Base-by-base conservation (phyloP, 2,888 invertebrate genomes). In the Caenorhabditis sp. region DNA sequence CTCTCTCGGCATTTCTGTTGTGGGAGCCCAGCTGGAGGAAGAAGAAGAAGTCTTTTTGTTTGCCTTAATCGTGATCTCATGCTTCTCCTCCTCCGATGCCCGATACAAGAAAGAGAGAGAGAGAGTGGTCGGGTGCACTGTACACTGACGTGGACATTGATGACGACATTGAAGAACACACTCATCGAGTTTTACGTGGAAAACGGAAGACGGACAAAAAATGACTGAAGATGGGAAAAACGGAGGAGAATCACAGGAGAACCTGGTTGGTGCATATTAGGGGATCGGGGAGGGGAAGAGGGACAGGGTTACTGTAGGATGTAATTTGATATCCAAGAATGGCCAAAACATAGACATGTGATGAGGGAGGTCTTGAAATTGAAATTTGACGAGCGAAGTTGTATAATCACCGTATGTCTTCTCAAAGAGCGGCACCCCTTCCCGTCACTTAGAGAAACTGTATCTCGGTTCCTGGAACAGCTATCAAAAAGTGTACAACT, bases 31-130 rank as follows among this genome's bases (percentile, higher is more conserved):
- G 64, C 58, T 72, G 41, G 56, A 68, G 59, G 26, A 47, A 35
- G 64, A 41, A 47, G 41, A 38, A 68, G 44, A 56, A 70, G 56
- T 38, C 56, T 35, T 47, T 10, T 38, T 80, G 80, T 80, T 80
- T 80, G 80, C 68, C 80, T 80, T 80, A 80, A 74, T 80, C 80
- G 80, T 80, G 73, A 80, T 59, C 80, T 80, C 80, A 80, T 80
- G 80, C 80, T 66, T 54, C 54, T 24, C 49, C 22, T 49, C 14
- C 22, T n/a, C 70, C 64, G 47, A 44, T 44, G 49, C 66, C 54
- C 44, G 47, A 31, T 49, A 35, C 64, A 66, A 16, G 26, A 54
- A 24, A n/a, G 26, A 63, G 63, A 54, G 12, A n/a, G 26, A 63
- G 63, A 47, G 58, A 69, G 41, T 63, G 73, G 63, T 59, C 61